Percentiles rank a stretch among this genome's conserved stretches.
Conservation (phyloP, 2,113 vertebrate species). For the Verasper variegatus region DNA sequence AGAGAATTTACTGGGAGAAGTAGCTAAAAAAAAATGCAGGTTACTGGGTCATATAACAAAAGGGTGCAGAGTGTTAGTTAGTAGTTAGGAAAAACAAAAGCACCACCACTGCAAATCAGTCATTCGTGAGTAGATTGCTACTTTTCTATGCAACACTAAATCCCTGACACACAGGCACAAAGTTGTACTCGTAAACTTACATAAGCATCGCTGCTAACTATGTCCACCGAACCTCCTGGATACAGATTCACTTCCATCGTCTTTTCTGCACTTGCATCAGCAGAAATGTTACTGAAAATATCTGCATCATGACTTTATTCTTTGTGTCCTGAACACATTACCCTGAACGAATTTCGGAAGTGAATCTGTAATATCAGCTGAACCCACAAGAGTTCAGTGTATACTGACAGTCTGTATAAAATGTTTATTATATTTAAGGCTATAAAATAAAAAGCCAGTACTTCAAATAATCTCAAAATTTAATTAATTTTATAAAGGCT, state of each 20-base stretch:
- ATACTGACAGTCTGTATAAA: neutral
- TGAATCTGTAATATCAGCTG: slow-evolving; percentile 8
- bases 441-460: neutral
- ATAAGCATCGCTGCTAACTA: too few relatives aligned
- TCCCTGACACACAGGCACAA: neutral
- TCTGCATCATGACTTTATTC: slow-evolving; percentile 7
- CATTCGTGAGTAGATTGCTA: slow-evolving; percentile 2
- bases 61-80: slow-evolving; percentile 14
- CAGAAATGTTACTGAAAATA: slow-evolving; percentile 26
- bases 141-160: neutral
- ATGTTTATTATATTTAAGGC: slow-evolving; percentile 3
- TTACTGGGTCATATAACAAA: slow-evolving; percentile 23
- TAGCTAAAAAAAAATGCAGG: slow-evolving; percentile 21
- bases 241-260: slow-evolving; percentile 13
- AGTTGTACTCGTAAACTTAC: neutral
- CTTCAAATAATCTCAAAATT: neutral
- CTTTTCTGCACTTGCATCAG: slow-evolving; percentile 18
- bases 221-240: neutral
- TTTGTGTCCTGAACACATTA: neutral
- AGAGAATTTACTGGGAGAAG: slow-evolving; percentile 7
- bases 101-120: slow-evolving; percentile 25
- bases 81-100: slow-evolving; percentile 6
- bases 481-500: neutral
- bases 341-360: neutral
- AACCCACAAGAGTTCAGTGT: neutral